Conservation (phyloP, 2,113 vertebrate genomes). For the Mohoua ochrocephala region DNA sequence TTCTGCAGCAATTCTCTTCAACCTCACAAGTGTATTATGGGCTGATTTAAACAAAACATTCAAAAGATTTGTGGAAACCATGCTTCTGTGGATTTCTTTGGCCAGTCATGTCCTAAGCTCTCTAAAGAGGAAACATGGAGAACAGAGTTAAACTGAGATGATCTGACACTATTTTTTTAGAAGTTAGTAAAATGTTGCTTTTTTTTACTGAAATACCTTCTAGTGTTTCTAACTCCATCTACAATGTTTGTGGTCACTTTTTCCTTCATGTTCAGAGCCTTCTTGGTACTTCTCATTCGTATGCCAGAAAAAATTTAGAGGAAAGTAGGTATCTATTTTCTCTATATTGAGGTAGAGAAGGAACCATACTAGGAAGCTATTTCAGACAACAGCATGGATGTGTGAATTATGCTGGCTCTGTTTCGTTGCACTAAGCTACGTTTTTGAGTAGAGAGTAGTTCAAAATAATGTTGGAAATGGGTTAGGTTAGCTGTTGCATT, state of each 20-base stretch:
- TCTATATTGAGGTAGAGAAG: neutral
- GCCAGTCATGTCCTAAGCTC: neutral
- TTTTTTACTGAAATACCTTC: neutral
- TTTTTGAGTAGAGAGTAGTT: neutral
- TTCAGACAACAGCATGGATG: neutral
- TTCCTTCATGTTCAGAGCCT: neutral
- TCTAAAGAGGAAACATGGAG: neutral
- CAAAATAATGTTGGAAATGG: neutral
- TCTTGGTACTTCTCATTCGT: neutral
- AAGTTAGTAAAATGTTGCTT: neutral
- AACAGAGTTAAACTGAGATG: neutral
- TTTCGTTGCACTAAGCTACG: neutral
- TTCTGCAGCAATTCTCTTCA: neutral
- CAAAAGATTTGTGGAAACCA: fast-evolving
- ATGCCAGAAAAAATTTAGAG: neutral
- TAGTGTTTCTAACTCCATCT: neutral
- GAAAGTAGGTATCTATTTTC: neutral
- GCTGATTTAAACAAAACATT: neutral
- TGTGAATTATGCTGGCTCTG: neutral
- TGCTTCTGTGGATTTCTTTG: neutral
- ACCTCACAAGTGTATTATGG: neutral
- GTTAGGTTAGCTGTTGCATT: neutral
- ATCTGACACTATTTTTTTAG: neutral
- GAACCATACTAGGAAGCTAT: neutral
- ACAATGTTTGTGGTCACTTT: neutral